Base-by-base conservation (phyloP, 2,888 invertebrate species). In the Chloroclystis v-ata region DNA sequence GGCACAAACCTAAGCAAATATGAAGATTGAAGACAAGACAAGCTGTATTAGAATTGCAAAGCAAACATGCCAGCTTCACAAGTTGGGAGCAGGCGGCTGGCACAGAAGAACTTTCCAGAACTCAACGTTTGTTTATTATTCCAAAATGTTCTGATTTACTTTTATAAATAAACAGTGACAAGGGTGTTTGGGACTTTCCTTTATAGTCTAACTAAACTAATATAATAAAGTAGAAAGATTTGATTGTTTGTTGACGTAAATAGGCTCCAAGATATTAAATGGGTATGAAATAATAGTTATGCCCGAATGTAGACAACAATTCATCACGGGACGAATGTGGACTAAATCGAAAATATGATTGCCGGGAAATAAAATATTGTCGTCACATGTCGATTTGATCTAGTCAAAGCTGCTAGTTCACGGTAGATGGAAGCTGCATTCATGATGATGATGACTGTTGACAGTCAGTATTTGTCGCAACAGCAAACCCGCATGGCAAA, bases 41-140 rank as follows among this genome's bases (percentile, higher is more conserved):
- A 32, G 35, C 28, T 46, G 43, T 45, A 49, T 46, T 50, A 46
- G 38, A 50, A 50, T 46, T 42, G 39, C 50, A 37, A 39, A 46
- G 43, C 46, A 50, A 50, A 50, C 39, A 42, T 42, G 38, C 38
- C 35, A 14, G n/a, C 16, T 42, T 42, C 14, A 30, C 32, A 44
- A 41, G 38, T 49, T 49, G 29, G 45, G 29, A 35, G 43, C 46
- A 43, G 46, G 35, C 46, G 39, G 42, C 39, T 43, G 38, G 39
- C 24, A 43, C 46, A 26, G 14, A 12, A 13, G 32, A 32, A 33
- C 16, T 33, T 33, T 2, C 7, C n/a, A 16, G 33, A 10, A 33
- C 9, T 9, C 14, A 9, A 32, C 14, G 33, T 33, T 10, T 20
- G 10, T 10, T 33, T 33, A 33, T n/a, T 13, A 14, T 14, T 14